Base-by-base conservation (phyloP, 2,888 invertebrate species). In the Noctua janthe region DNA sequence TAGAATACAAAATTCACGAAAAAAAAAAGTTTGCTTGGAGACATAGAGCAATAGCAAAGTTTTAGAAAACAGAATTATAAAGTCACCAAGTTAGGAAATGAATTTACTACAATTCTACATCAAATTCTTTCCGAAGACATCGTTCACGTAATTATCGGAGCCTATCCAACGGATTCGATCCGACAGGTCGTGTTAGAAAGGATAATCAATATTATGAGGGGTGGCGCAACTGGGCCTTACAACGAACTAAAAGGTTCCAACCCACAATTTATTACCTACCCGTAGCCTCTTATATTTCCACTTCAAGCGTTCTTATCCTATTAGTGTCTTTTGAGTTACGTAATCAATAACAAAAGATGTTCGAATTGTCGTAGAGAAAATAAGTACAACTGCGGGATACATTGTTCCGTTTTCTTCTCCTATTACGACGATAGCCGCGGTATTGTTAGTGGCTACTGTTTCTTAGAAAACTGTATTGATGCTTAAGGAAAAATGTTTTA, bases 221-320 rank as follows among this genome's bases (percentile, higher is more conserved):
- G 82, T 81, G 84, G 70, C 85, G 77, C 82, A 81, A 87, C 84
- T 80, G 75, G 79, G 78, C 82, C 83, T 84, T 87, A 86, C 86
- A 86, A 87, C 83, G 56, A 84, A 83, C 83, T 86, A 82, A 83
- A 88, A 88, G 85, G 81, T 71, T 82, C 82, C 78, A 80, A 84
- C 88, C 76, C 83, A 84, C 87, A 84, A 87, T 89, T 87, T 88
- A 89, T 83, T 89, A 82, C 67, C 64, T 69, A 84, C 81, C 76
- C 79, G 80, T 84, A 81, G 80, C 84, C 79, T 87, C 86, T 90
- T 88, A 87, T 85, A 86, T 86, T 85, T 85, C 81, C 51, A 83
- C 84, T 87, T 86, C 71, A 88, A 89, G 85, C 86, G 82, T 82
- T 88, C 86, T 89, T 88, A 90, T 90, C 86, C 85, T 85, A 88